Evolutionary conservation across 2,113 vertebrate species (phyloP).

Genomic region (Gambusia affinis): DNA sequence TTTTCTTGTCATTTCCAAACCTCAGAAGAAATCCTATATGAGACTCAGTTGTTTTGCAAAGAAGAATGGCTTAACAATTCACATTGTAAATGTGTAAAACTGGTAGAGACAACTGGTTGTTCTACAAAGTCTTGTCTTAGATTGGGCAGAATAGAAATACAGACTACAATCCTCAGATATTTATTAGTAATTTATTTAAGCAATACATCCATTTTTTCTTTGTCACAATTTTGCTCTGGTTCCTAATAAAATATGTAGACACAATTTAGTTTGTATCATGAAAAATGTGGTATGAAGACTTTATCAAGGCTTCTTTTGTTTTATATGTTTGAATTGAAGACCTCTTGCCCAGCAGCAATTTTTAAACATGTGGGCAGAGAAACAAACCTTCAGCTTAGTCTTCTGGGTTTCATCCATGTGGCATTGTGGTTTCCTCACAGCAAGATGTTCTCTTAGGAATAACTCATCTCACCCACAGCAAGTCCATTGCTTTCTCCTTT

Average conservation of each 20-base stretch:
- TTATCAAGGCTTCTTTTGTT: neutral
- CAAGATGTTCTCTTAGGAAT: slow-evolving; percentile 11
- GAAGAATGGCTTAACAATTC: no score
- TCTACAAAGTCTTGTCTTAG: no score
- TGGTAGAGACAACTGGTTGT: no score
- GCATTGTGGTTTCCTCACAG: slow-evolving; percentile 9
- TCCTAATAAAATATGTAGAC: neutral
- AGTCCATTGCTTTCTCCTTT: slow-evolving; percentile 51
- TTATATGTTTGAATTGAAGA: slow-evolving; percentile 1
- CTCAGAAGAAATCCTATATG: no score
- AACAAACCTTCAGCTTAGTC: slow-evolving; percentile 18
- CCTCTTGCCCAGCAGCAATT: neutral
- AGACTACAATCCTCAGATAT: no score
- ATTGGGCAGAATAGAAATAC: no score
- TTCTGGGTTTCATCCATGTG: slow-evolving; percentile 25
- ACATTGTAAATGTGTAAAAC: no score
- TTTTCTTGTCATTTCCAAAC: no score
- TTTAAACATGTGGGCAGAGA: neutral
- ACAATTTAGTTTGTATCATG: neutral
- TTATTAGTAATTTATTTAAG: neutral
- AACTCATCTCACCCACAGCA: slow-evolving; percentile 51
- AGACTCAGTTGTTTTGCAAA: no score
- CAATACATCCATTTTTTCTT: neutral
- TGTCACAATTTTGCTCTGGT: neutral
- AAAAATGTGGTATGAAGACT: neutral